Evolutionary conservation across 2,888 invertebrate species (phyloP).

Genomic region (Agrochola macilenta): DNA sequence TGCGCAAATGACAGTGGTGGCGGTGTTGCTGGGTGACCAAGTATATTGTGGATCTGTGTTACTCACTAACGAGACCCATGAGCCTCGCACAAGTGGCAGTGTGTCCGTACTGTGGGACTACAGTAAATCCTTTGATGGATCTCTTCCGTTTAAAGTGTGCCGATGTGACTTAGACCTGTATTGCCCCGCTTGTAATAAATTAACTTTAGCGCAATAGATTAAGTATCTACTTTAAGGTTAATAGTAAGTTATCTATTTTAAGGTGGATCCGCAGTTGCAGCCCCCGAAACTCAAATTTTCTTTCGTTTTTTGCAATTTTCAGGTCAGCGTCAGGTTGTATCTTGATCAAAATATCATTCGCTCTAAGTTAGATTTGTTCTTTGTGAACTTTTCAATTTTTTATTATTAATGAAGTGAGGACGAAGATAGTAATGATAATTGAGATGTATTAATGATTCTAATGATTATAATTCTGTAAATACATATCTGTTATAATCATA

Average conservation of each 20-base stretch:
- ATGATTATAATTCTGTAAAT: no score
- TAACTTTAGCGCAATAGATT: slow-evolving; percentile 30
- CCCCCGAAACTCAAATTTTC: neutral
- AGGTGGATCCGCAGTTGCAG: no score
- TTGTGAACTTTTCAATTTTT: no score
- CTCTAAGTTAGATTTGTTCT: no score
- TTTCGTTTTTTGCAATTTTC: neutral
- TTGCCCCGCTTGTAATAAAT: slow-evolving; percentile 74
- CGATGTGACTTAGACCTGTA: slow-evolving; percentile 79
- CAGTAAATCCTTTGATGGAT: slow-evolving; percentile 81
- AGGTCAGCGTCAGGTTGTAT: neutral
- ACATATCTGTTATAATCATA: no score
- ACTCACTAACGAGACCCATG: slow-evolving; percentile 75
- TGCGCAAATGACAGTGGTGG: slow-evolving; percentile 71
- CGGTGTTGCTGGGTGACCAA: slow-evolving; percentile 75
- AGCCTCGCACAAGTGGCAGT: slow-evolving; percentile 73
- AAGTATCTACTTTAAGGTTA: no score
- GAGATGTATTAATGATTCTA: no score
- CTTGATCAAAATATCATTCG: no score
- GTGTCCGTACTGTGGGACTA: slow-evolving; percentile 82
- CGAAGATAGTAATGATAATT: no score
- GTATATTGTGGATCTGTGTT: slow-evolving; percentile 78
- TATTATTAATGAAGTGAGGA: no score
- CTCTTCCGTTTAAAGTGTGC: slow-evolving; percentile 76
- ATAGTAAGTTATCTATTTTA: no score